Evolutionary conservation across 2,113 vertebrate genomes (phyloP), one percentile per base, ranked within the genome.

Genomic region (Daphoenositta chrysoptera): DNA sequence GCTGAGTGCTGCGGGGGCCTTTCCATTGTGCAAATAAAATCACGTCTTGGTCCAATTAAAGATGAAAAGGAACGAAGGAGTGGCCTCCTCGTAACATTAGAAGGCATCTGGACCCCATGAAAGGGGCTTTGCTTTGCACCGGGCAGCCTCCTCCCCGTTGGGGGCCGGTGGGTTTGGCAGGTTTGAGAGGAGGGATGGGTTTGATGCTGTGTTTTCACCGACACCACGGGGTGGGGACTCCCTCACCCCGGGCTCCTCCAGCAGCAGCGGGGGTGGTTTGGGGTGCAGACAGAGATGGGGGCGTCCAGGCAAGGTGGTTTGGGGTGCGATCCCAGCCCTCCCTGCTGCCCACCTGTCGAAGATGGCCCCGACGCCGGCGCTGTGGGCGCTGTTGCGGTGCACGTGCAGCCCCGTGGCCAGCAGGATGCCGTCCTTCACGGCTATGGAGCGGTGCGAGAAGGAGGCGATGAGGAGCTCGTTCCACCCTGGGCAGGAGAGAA

Each of bases 381-480:
- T 99, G 96, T 99, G 99, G 20, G 99, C 99, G 23, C 99, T 99
- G 98, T 99, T 99, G 28, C 99, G 97, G 97, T 99, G 99, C 51
- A 99, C 99, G 40, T 99, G 99, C 47, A 99, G 98, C 70, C 99
- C 99, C 0, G 99, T 99, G 78, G 99, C 99, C 45, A 99, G 96
- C 23, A 99, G 98, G 92, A 99, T 99, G 50, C 99, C 99, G 1
- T 99, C 99, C 96, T 99, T 99, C 69, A 99, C 99, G 0, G 99
- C 96, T 82, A 99, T 99, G 72, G 99, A 99, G 48, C 99, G 99
- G 94, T 99, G 99, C 0, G 99, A 99, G 97, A 99, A 99, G 73
- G 99, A 99, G 61, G 99, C 99, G 20, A 99, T 99, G 39, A 99
- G 99, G 83, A 99, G 98, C 95, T 99, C 99, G 2, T 99, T 99